A percentile compares a stretch with the other conserved stretches of the same genome.
These are phyloP conservation scores for Setipinna tenuifilis DNA, from an alignment of 2,797 vertebrate species.

Conservation along the genomic window DNA sequence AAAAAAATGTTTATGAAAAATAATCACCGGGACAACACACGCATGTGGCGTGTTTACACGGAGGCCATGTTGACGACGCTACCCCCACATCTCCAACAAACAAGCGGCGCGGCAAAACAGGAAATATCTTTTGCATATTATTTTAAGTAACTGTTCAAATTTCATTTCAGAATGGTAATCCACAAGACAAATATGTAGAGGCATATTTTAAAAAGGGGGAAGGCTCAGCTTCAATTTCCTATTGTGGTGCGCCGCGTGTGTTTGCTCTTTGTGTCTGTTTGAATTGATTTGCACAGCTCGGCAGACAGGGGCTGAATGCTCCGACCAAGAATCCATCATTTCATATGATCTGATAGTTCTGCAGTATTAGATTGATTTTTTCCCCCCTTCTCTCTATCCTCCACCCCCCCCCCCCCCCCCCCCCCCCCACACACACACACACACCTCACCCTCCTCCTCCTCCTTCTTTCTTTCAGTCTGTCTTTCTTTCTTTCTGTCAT, in stretches of 20 bases:
- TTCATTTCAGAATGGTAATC: constrained; percentile 86
- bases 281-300: constrained; percentile 92
- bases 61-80: constrained; percentile 64
- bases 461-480: constrained; percentile 68
- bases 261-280: constrained; percentile 90
- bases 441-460: constrained; percentile 51
- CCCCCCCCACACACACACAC: constrained; percentile 48
- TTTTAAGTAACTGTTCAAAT: constrained; percentile 89
- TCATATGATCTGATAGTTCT: constrained; percentile 92
- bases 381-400: constrained; percentile 38
- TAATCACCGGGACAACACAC: constrained; percentile 77
- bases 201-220: constrained; percentile 79
- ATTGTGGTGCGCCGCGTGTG: constrained; percentile 80
- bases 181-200: constrained; percentile 84
- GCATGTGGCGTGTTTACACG: constrained; percentile 78
- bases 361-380: constrained; percentile 88
- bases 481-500: constrained; percentile 38
- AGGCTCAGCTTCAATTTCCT: constrained; percentile 82
- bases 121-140: constrained; percentile 86
- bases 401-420: constrained; percentile 49
- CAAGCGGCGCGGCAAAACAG: constrained; percentile 67
- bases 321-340: constrained; percentile 91
- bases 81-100: constrained; percentile 75
- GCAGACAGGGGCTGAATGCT: constrained; percentile 88
- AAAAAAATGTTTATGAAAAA: constrained; percentile 78